phyloP scores from a whole-genome alignment of 2,888 invertebrate genomes.

The Mythimna impura region DNA sequence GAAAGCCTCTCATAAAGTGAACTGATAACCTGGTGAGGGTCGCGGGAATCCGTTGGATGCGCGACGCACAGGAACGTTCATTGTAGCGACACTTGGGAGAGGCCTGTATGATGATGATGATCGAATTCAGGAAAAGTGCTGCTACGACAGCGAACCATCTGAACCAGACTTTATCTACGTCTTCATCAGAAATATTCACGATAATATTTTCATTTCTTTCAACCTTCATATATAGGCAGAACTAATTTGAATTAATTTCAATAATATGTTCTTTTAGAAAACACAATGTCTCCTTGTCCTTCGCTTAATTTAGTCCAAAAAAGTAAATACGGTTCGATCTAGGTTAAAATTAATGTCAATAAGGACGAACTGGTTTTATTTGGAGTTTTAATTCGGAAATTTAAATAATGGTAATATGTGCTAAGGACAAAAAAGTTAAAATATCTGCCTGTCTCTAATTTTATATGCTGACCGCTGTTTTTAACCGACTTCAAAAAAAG shows the following conservation, averaged over 20 bases:
- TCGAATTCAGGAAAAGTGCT: no score
- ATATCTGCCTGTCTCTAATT: not conserved
- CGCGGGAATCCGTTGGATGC: no score
- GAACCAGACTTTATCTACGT: not conserved
- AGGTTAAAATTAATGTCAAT: conserved; percentile 52
- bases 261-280: conserved; percentile 50
- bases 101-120: no score
- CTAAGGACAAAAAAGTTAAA: not conserved
- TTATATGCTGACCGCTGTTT: no score
- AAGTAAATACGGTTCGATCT: conserved; percentile 26
- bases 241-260: conserved; percentile 53
- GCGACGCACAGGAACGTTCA: no score
- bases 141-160: not conserved
- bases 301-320: conserved; percentile 51
- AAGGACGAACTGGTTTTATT: conserved; percentile 42
- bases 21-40: no score
- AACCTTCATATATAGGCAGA: conserved; percentile 13
- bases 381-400: conserved; percentile 7
- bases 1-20: no score
- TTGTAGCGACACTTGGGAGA: no score
- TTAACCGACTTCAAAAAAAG: no score
- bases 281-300: conserved; percentile 39
- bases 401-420: conserved; percentile 20
- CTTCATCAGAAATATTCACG: conserved; percentile 2
- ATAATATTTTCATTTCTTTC: conserved; percentile 19